Percentiles rank a stretch among this genome's conserved stretches.
phyloP scores from a whole-genome alignment of 2,797 vertebrate genomes.

The Pipistrellus nathusii region DNA sequence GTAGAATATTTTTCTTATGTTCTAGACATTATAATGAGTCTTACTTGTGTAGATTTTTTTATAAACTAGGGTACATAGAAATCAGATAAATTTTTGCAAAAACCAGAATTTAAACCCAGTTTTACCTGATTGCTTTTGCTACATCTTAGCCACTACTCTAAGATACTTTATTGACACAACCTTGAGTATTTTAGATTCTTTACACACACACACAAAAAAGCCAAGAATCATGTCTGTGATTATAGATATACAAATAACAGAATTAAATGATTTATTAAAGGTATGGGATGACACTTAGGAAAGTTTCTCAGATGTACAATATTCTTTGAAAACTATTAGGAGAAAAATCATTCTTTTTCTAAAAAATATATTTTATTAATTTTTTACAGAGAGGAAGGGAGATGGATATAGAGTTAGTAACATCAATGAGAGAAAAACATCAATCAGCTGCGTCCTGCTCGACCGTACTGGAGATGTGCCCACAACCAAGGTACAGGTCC shows the following conservation, averaged over 20 bases:
- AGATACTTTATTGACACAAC: not conserved
- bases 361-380: no score
- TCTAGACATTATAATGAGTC: not conserved
- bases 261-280: not conserved
- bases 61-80: not conserved
- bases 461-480: no score
- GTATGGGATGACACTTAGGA: not conserved
- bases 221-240: not conserved
- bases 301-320: not conserved
- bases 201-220: not conserved
- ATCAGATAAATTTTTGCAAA: conserved; percentile 16
- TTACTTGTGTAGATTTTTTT: not conserved
- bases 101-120: not conserved
- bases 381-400: no score
- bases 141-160: not conserved
- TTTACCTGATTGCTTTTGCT: not conserved
- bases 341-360: not conserved
- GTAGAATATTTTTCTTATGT: not conserved
- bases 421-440: no score
- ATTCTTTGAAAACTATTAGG: not conserved
- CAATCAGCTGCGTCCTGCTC: no score
- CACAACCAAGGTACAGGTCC: no score
- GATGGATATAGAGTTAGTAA: no score
- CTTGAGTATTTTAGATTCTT: not conserved
- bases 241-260: not conserved